Percentiles rank a stretch among this genome's conserved stretches.
These are phyloP conservation scores for Orientallactaga bullata DNA, from an alignment of 2,113 vertebrate species.

Conservation along the genomic window DNA sequence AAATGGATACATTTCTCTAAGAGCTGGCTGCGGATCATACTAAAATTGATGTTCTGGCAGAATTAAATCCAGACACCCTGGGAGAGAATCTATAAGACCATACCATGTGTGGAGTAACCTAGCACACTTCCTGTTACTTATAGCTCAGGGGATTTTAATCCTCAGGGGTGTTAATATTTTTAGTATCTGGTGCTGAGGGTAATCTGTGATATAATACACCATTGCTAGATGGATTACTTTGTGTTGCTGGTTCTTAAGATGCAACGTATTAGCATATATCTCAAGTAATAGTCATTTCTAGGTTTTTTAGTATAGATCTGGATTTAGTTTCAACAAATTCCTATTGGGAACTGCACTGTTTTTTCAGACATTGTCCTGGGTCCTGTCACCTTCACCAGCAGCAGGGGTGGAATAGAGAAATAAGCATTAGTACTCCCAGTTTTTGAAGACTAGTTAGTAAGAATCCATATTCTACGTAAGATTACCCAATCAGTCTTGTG, in stretches of 20 bases:
- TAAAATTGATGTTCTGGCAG: background rate
- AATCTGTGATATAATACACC: background rate
- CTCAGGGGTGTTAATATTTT: background rate
- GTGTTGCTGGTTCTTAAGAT: background rate
- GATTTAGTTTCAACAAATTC: slow-evolving; percentile 9
- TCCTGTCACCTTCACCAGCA: background rate
- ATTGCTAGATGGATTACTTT: background rate
- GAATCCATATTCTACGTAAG: background rate
- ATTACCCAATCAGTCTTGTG: background rate
- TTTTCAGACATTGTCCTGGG: background rate
- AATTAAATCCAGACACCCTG: background rate
- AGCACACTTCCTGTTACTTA: background rate
- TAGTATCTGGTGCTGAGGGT: slow-evolving; percentile 3
- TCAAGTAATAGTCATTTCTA: slow-evolving; percentile 1
- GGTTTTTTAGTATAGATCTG: background rate
- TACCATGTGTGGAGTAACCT: background rate
- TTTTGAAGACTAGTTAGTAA: background rate
- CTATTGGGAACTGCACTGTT: background rate
- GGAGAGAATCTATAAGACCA: background rate
- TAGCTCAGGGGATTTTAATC: background rate
- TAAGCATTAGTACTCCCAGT: background rate
- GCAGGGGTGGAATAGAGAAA: background rate
- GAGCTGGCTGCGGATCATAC: background rate
- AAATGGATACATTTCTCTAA: background rate
- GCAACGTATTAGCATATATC: background rate